Conservation (phyloP, 2,888 invertebrate genomes). For the Drosophila gaucha region DNA sequence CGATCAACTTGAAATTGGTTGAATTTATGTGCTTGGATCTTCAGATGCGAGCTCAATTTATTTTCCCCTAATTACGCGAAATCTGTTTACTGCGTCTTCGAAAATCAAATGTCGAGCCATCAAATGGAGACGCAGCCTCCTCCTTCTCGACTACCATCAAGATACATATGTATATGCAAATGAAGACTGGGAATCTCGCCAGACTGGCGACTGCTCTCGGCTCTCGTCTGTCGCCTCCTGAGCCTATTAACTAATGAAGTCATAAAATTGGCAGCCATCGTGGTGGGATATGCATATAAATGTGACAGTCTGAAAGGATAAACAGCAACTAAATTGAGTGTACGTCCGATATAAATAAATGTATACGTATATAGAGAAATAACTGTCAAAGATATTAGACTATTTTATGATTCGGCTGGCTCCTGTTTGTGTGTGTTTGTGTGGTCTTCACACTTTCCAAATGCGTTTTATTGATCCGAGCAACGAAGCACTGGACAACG, state of each 20-base stretch:
- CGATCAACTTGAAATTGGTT: slow-evolving; percentile 1
- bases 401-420: slow-evolving; percentile 22
- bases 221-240: slow-evolving; percentile 14
- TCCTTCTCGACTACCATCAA: neutral
- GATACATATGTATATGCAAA: slow-evolving; percentile 24
- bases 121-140: slow-evolving; percentile 1
- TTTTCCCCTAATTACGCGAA: slow-evolving; percentile 32
- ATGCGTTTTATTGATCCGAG: slow-evolving; percentile 69
- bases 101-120: slow-evolving; percentile 21
- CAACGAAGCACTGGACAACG: slow-evolving; percentile 19
- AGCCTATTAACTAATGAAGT: slow-evolving; percentile 66
- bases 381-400: slow-evolving; percentile 5
- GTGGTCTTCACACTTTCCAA: slow-evolving; percentile 39
- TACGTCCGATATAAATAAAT: neutral
- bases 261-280: slow-evolving; percentile 59
- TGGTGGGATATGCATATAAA: slow-evolving; percentile 30
- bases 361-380: slow-evolving; percentile 5
- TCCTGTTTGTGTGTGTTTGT: too few relatives aligned
- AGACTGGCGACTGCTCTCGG: slow-evolving; percentile 42
- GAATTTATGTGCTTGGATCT: slow-evolving; percentile 35
- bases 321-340: slow-evolving; percentile 6
- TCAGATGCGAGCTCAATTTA: slow-evolving; percentile 20
- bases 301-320: slow-evolving; percentile 15
- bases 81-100: slow-evolving; percentile 23
- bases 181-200: slow-evolving; percentile 33